Conservation (phyloP, 2,113 vertebrate species). For the Synodontis membranacea region DNA sequence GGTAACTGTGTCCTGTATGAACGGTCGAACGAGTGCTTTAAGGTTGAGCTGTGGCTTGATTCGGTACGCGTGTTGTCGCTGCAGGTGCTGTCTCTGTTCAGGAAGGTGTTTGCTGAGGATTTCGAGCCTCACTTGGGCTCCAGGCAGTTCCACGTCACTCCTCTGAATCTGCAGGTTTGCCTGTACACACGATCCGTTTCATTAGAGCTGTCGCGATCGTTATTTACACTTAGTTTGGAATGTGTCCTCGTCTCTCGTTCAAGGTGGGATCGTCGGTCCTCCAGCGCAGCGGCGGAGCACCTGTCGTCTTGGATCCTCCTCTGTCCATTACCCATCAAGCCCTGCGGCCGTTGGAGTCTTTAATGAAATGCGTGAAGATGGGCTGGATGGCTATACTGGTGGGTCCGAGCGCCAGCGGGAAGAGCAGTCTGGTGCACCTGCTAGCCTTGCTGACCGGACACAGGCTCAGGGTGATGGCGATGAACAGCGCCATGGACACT, state of each 20-base stretch:
- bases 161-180: constrained; percentile 87
- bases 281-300: constrained; percentile 77
- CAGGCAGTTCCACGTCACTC: constrained; percentile 87
- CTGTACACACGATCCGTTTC: not conserved
- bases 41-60: not conserved
- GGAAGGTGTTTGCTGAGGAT: constrained; percentile 80
- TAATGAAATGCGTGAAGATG: constrained; percentile 98
- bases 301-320: constrained; percentile 72
- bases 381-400: constrained; percentile 96
- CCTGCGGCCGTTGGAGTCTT: constrained; percentile 83
- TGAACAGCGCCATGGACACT: constrained; percentile 97
- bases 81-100: constrained; percentile 85
- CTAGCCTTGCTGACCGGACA: constrained; percentile 90
- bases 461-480: constrained; percentile 87
- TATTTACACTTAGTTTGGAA: not conserved
- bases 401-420: constrained; percentile 88
- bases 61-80: constrained; percentile 17
- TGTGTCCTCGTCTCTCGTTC: not conserved
- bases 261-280: constrained; percentile 93
- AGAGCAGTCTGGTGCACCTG: constrained; percentile 89
- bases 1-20: constrained; percentile 63
- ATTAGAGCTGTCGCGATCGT: no score
- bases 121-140: constrained; percentile 81
- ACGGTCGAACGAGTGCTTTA: not conserved
- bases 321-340: constrained; percentile 87